Conservation (phyloP, 2,888 invertebrate genomes). For the Salticus scenicus region DNA sequence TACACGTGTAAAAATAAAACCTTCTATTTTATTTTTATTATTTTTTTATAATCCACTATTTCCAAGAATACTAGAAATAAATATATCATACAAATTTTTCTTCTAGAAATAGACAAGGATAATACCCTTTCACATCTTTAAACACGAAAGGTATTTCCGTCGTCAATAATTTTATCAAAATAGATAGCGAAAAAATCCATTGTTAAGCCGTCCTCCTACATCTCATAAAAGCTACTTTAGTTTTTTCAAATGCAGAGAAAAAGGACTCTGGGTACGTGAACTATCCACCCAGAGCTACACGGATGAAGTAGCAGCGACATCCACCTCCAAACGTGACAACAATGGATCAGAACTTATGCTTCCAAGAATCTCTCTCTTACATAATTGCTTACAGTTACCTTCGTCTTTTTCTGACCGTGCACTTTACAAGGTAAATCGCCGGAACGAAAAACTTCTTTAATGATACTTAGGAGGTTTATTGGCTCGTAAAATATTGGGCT, state of each 20-base stretch:
- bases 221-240: not conserved
- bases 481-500: slow-evolving; percentile 51
- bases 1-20: too few species aligned
- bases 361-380: not conserved
- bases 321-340: slow-evolving; percentile 6
- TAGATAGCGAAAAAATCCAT: not conserved
- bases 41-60: too few species aligned
- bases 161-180: not conserved
- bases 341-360: not conserved
- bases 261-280: not conserved
- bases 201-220: not conserved
- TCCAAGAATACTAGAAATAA: too few species aligned
- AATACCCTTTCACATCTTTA: not conserved
- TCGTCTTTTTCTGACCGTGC: not conserved
- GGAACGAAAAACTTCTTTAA: slow-evolving; percentile 50
- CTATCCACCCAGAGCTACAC: not conserved
- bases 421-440: slow-evolving; percentile 35
- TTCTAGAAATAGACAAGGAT: too few species aligned
- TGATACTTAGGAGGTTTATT: slow-evolving; percentile 55
- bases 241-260: not conserved
- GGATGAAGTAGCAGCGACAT: not conserved
- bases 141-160: not conserved
- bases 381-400: not conserved
- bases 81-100: too few species aligned
- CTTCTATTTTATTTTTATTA: too few species aligned